Percentiles rank a stretch among this genome's conserved stretches.
Conservation (phyloP, 2,797 vertebrate species). For the Pangasius krempfi region DNA sequence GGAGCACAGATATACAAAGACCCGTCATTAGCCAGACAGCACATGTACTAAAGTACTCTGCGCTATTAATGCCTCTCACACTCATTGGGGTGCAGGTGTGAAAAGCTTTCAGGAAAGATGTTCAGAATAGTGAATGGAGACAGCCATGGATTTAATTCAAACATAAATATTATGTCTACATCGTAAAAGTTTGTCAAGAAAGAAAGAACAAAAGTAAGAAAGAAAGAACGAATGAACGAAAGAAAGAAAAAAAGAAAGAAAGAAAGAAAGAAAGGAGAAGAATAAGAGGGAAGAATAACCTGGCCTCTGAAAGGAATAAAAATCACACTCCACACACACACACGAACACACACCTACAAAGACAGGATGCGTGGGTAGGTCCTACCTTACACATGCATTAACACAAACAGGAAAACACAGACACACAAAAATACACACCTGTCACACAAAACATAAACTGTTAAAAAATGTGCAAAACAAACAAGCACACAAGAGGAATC, state of each 20-base stretch:
- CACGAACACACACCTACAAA: slow-evolving; percentile 11
- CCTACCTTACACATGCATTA: background rate
- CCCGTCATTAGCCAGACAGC: background rate
- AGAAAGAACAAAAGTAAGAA: background rate
- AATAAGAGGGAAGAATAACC: background rate
- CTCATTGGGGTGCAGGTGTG: background rate
- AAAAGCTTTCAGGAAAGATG: slow-evolving; percentile 31
- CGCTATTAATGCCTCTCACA: background rate
- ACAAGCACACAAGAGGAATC: background rate
- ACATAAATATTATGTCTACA: background rate
- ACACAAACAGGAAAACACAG: background rate
- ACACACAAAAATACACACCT: background rate
- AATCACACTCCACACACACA: background rate
- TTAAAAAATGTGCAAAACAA: background rate
- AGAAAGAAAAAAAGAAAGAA: background rate
- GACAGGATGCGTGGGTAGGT: background rate
- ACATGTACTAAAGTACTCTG: background rate
- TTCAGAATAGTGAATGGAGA: background rate
- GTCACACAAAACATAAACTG: background rate
- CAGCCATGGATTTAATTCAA: background rate
- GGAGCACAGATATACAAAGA: slow-evolving; percentile 47
- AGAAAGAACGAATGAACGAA: background rate
- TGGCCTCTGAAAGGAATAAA: slow-evolving; percentile 3
- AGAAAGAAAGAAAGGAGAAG: background rate
- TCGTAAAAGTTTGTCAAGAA: too few species aligned